phyloP scores from a whole-genome alignment of 1,140 invertebrate genomes.

The Scylla paramamosain region DNA sequence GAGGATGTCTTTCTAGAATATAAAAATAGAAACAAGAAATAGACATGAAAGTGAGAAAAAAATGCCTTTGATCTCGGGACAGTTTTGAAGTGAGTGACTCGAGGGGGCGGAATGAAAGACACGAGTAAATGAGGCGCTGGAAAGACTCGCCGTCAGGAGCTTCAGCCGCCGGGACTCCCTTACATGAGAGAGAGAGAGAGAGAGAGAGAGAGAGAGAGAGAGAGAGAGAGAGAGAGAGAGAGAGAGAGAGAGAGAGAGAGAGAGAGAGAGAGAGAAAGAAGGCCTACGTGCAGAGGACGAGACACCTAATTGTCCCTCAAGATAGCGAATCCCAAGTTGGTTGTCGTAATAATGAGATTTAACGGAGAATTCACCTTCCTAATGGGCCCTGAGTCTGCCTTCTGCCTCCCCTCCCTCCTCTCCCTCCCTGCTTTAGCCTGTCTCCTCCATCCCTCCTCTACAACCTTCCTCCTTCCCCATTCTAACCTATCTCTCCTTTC shows the following conservation, averaged over 20 bases:
- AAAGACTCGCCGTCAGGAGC: no score
- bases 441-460: background rate
- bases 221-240: conserved; percentile 12
- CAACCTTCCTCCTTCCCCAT: no score
- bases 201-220: conserved; percentile 20
- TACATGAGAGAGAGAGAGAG: background rate
- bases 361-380: conserved; percentile 21
- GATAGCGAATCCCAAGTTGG: conserved; percentile 20
- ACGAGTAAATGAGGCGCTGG: background rate
- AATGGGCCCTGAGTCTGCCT: background rate
- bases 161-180: no score
- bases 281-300: background rate
- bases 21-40: background rate
- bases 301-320: background rate
- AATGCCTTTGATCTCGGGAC: conserved; percentile 1
- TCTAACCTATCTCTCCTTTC: background rate
- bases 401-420: background rate
- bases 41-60: background rate
- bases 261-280: background rate
- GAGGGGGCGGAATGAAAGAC: background rate
- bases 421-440: background rate
- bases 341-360: conserved; percentile 16
- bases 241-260: conserved; percentile 7
- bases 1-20: background rate
- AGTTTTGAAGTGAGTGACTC: background rate